Evolutionary conservation across 2,797 vertebrate genomes (phyloP), one percentile per base, ranked within the genome.

Genomic region (Lagorchestes hirsutus): DNA sequence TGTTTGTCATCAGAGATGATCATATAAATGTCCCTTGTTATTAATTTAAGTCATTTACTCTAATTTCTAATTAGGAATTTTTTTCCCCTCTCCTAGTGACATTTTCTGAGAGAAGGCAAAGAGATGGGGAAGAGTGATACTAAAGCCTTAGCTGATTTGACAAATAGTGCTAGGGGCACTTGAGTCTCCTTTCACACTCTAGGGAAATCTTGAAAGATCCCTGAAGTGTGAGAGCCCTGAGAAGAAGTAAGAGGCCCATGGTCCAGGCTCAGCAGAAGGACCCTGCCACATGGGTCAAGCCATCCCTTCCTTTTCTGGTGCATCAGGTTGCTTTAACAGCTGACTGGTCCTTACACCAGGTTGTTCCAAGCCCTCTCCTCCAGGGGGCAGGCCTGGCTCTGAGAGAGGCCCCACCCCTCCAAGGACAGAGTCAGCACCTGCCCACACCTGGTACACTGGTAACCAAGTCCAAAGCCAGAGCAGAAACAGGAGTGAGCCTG

Each of bases 401-500:
- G 8, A 40, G 54, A 46, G 90, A 67, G 5, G 59, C 28, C 50
- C 62, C 67, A 90, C 54, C 90, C 58, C 40, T 14, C 40, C 40
- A 12, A 52, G 96, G 24, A 94, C 54, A 34, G 58, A 29, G 28
- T 18, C 16, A 0, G 67, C 57, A 54, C 46, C 95, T 93, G 24
- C 57, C 92, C 67, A 92, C 5, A 67, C 82, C 93, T 34, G 13
- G 10, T 28, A 67, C 90, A 18, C 92, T 93, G 54, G 40, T 46
- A 67, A 54, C 55, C 46, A 52, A 91, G 82, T 52, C 62, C 90
- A 50, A 92, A 95, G 92, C 91, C 52, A 92, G 92, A 54, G 87
- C 54, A 14, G 2, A 62, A 74, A 67, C 54, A 46, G 40, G 50
- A 74, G 92, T 13, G 5, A 82, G 18, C n/a, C 18, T 46, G 67